Evolutionary conservation across 2,888 invertebrate species (phyloP).

Genomic region (Morpho helenor): DNA sequence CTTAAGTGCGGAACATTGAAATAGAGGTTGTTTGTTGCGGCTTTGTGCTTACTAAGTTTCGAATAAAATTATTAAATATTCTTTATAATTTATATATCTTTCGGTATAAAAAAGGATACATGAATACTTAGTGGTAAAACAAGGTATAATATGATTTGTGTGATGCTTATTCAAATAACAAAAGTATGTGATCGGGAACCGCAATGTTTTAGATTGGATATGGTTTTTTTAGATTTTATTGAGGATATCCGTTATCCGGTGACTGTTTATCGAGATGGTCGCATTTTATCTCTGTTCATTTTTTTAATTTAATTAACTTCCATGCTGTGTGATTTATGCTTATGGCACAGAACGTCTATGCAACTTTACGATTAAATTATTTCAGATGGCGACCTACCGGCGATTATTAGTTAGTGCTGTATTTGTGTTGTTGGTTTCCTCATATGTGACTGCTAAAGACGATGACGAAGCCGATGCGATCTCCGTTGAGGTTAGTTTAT

Average conservation of each 20-base stretch:
- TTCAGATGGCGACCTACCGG: constrained; percentile 65
- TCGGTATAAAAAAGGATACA: background rate
- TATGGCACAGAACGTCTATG: background rate
- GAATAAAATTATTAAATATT: background rate
- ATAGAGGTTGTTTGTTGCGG: background rate
- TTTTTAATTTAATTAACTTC: constrained; percentile 49
- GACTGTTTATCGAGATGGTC: constrained; percentile 17
- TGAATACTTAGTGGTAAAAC: constrained; percentile 1
- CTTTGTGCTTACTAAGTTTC: background rate
- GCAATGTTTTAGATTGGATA: constrained; percentile 8
- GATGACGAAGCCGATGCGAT: constrained; percentile 54
- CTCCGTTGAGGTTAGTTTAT: constrained; percentile 62
- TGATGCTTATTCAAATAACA: constrained; percentile 1
- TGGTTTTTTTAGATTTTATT: constrained; percentile 40
- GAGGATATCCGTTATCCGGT: constrained; percentile 70
- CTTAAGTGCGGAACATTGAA: no score
- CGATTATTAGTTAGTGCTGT: constrained; percentile 49
- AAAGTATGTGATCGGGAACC: constrained; percentile 17
- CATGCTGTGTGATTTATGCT: constrained; percentile 8
- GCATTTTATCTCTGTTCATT: constrained; percentile 23
- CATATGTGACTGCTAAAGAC: constrained; percentile 38
- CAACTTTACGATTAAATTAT: constrained; percentile 22
- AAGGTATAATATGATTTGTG: constrained; percentile 1
- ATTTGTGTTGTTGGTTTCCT: constrained; percentile 44
- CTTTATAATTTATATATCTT: background rate